phyloP scores from a whole-genome alignment of 1,140 invertebrate genomes.

The Bombus impatiens region DNA sequence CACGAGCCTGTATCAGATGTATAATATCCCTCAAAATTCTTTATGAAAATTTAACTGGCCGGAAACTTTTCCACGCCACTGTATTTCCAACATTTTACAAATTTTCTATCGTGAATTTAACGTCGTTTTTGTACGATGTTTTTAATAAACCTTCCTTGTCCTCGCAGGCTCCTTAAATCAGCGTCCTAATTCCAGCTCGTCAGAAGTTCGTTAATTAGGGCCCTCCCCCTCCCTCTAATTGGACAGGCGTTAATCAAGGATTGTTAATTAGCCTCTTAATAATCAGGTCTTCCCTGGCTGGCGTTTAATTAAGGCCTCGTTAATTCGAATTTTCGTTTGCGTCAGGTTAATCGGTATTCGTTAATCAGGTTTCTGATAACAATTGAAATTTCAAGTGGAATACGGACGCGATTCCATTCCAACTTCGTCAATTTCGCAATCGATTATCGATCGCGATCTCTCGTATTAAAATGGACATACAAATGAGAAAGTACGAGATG shows the following conservation, averaged over 20 bases:
- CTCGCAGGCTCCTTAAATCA: not conserved
- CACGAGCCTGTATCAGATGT: too few relatives aligned
- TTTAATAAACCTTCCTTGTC: not conserved
- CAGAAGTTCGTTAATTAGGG: slow-evolving; percentile 29
- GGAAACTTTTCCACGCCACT: too few relatives aligned
- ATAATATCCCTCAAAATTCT: not conserved
- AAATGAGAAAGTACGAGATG: too few relatives aligned
- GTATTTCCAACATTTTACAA: too few relatives aligned
- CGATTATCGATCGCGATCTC: too few relatives aligned
- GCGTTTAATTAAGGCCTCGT: slow-evolving; percentile 21
- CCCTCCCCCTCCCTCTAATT: not conserved
- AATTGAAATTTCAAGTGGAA: not conserved
- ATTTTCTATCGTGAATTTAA: too few relatives aligned
- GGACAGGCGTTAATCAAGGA: slow-evolving; percentile 32
- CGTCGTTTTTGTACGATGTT: too few relatives aligned
- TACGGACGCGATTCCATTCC: too few relatives aligned
- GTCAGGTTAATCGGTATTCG: not conserved
- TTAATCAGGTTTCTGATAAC: not conserved
- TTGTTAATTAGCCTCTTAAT: slow-evolving; percentile 32
- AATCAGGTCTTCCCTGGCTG: not conserved
- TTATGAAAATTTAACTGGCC: too few relatives aligned
- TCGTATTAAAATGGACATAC: too few relatives aligned
- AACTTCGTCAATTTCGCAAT: not conserved
- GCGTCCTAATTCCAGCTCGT: not conserved
- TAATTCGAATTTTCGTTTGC: not conserved